Conservation (phyloP, 2,113 vertebrate genomes). For the Cathartes aura region DNA sequence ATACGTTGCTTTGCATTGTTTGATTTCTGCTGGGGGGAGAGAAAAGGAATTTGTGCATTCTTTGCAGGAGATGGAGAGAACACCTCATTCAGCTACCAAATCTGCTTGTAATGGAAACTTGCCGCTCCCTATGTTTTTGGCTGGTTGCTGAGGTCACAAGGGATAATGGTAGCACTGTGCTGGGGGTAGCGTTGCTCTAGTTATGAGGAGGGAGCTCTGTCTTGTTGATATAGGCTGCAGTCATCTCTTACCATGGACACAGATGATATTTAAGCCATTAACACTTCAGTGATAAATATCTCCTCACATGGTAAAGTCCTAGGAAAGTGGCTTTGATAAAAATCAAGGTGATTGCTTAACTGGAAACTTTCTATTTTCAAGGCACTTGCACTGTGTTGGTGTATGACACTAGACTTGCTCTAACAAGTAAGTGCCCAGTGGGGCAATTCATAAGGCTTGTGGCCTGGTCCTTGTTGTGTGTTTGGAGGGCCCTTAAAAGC, state of each 20-base stretch:
- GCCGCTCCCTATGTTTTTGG: constrained; percentile 52
- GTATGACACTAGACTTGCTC: neutral
- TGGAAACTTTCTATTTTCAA: neutral
- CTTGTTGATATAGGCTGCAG: neutral
- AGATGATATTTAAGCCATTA: neutral
- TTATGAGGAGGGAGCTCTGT: neutral
- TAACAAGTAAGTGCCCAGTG: neutral
- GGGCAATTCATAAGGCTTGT: neutral
- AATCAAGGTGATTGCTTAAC: neutral
- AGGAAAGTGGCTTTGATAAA: neutral
- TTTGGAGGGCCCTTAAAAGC: neutral
- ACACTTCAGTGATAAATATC: neutral
- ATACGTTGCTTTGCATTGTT: neutral
- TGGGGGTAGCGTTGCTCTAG: neutral
- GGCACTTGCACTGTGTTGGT: neutral
- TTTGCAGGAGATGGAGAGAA: constrained; percentile 16
- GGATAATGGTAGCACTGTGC: neutral
- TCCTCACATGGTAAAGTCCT: neutral
- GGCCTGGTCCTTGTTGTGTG: neutral
- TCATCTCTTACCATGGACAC: neutral
- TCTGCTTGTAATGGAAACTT: neutral
- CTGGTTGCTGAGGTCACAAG: constrained; percentile 24
- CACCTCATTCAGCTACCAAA: neutral
- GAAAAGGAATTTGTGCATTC: neutral
- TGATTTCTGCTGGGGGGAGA: neutral